Evolutionary conservation across 2,888 invertebrate genomes (phyloP).

Genomic region (Drosophila incognita): DNA sequence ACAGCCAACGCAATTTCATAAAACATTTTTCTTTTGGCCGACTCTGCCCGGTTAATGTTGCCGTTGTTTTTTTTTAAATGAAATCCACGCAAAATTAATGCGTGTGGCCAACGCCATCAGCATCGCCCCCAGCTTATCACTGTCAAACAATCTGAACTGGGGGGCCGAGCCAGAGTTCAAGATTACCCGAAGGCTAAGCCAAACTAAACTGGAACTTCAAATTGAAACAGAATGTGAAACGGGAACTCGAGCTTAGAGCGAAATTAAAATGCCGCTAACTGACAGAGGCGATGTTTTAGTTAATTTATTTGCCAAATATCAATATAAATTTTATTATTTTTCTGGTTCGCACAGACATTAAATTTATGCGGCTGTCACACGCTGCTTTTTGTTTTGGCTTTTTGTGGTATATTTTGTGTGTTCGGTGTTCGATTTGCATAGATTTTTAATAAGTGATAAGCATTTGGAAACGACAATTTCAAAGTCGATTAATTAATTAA

Average conservation of each 20-base stretch:
- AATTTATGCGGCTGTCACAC: constrained; percentile 64
- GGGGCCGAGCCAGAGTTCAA: constrained; percentile 24
- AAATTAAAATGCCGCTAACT: constrained; percentile 31
- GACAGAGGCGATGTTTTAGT: constrained; percentile 61
- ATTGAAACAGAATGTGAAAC: constrained; percentile 38
- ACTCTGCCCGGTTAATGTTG: constrained; percentile 20
- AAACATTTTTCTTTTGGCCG: constrained; percentile 58
- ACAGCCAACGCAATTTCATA: constrained; percentile 68
- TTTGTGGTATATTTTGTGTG: constrained; percentile 3
- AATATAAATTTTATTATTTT: constrained; percentile 67
- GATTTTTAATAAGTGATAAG: constrained; percentile 77
- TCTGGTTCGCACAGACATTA: constrained; percentile 26
- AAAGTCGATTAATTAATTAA: constrained; percentile 80
- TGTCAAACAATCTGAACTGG: constrained; percentile 65
- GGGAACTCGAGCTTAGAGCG: constrained; percentile 30
- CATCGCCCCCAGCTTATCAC: constrained; percentile 75
- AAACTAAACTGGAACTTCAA: constrained; percentile 17
- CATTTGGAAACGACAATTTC: constrained; percentile 68
- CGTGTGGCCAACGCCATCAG: constrained; percentile 78
- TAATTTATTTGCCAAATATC: constrained; percentile 75
- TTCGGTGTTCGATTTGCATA: constrained; percentile 60
- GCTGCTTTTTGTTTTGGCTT: constrained; percentile 42
- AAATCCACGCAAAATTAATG: constrained; percentile 76
- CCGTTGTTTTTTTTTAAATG: constrained; percentile 58
- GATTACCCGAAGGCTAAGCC: constrained; percentile 16